Evolutionary conservation across 1,140 invertebrate genomes (phyloP), one percentile per base, ranked within the genome.

Genomic region (Eriosoma lanigerum): DNA sequence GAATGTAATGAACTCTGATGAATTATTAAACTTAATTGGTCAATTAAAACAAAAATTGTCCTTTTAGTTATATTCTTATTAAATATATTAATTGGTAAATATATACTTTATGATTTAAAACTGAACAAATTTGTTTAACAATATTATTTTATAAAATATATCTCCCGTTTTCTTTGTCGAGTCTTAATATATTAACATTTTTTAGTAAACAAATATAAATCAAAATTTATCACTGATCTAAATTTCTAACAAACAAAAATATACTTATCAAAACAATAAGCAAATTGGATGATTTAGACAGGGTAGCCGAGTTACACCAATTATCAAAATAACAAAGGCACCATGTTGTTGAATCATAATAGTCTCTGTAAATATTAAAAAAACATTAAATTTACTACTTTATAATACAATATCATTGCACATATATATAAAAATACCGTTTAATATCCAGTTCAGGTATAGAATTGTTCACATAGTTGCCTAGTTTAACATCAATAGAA

Each of bases 271-370:
- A 44, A 21, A 70, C 68, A 29, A 81, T 70, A 32, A 81, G 66
- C n/a, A 70, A 32, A 54, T 81, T 70, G 10, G 82, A 76, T 60
- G 81, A 75, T 64, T 80, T 80, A 26, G 82, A 60, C 19, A 76
- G 38, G 19, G 82, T 73, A 3, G 83, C 84, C 56, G 86, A 85
- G 84, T 97, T 97, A 86, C 95, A 97, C 83, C 94, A 89, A 84
- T 96, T 91, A 85, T 96, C 94, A 81, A 96, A 92, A 84, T 94
- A 94, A 85, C 95, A 97, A 84, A 96, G 95, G 85, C 95, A 96
- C 89, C 92, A 97, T 21, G 90, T 92, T 24, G 92, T 93, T 82
- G 94, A 89, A 83, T 94, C 92, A 84, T 92, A 96, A 86, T 93
- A 91, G 84, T 94, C 88, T 82, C 94, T 93, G 86, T 73, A 90